phyloP scores from a whole-genome alignment of 2,797 vertebrate genomes.

The Pseudomugil tenellus region DNA sequence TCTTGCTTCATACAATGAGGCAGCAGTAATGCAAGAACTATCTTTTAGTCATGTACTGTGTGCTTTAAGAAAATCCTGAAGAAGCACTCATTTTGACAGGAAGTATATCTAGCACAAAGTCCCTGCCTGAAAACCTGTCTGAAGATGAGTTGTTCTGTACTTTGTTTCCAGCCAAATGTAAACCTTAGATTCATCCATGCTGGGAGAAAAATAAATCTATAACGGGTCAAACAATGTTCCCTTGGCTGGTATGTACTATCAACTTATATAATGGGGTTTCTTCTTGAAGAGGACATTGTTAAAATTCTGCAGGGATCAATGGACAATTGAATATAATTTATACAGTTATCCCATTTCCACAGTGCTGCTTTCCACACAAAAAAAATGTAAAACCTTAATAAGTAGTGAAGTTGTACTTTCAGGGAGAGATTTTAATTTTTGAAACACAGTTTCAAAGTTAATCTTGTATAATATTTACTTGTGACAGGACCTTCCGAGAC shows the following conservation, averaged over 20 bases:
- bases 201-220: slow-evolving; percentile 66
- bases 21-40: slow-evolving; percentile 20
- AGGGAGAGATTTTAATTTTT: slow-evolving; percentile 64
- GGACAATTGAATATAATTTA: slow-evolving; percentile 19
- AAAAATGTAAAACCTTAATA: slow-evolving; percentile 37
- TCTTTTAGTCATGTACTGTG: slow-evolving; percentile 9
- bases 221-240: slow-evolving; percentile 45
- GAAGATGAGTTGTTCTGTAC: slow-evolving; percentile 58
- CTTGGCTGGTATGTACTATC: slow-evolving; percentile 57
- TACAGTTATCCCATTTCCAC: slow-evolving; percentile 25
- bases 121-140: slow-evolving; percentile 51
- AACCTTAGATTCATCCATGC: slow-evolving; percentile 67
- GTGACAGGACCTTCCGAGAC: slow-evolving; percentile 52
- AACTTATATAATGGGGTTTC: too few species aligned
- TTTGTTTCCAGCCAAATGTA: slow-evolving; percentile 68
- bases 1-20: slow-evolving; percentile 2
- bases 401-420: slow-evolving; percentile 59
- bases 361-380: slow-evolving; percentile 4
- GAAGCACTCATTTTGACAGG: slow-evolving; percentile 37
- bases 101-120: slow-evolving; percentile 22
- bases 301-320: slow-evolving; percentile 31
- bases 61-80: slow-evolving; percentile 31
- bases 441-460: slow-evolving; percentile 59
- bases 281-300: slow-evolving; percentile 3
- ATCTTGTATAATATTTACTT: slow-evolving; percentile 60